Conservation (phyloP, 2,113 vertebrate genomes). For the Oxygymnocypris stewartii region DNA sequence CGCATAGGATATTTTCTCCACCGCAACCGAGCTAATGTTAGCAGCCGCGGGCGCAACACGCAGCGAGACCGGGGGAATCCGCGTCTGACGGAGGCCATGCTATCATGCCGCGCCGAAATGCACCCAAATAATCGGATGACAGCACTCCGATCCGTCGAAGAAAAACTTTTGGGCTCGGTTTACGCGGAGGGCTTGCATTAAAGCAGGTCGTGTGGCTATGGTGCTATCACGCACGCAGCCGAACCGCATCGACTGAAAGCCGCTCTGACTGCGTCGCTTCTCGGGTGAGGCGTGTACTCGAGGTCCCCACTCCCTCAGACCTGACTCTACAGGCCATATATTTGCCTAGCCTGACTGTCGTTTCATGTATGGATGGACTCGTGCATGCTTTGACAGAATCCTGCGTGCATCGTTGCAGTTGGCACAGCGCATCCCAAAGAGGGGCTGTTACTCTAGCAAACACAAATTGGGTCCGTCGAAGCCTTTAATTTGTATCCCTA, state of each 20-base stretch:
- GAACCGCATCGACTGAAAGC: slow-evolving; percentile 71
- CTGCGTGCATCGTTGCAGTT: slow-evolving; percentile 56
- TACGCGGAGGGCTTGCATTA: slow-evolving; percentile 68
- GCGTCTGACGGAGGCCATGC: slow-evolving; percentile 68
- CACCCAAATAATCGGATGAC: slow-evolving; percentile 70
- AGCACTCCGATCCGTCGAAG: slow-evolving; percentile 64
- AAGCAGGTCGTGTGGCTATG: slow-evolving; percentile 61
- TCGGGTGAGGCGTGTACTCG: slow-evolving; percentile 70
- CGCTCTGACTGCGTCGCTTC: slow-evolving; percentile 69
- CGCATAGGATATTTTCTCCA: slow-evolving; percentile 65
- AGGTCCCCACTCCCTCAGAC: slow-evolving; percentile 73
- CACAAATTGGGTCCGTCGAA: slow-evolving; percentile 63
- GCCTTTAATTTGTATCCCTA: slow-evolving; percentile 57
- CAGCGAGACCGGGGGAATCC: slow-evolving; percentile 63
- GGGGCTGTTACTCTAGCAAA: slow-evolving; percentile 58
- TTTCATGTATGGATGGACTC: slow-evolving; percentile 59
- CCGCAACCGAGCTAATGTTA: slow-evolving; percentile 68
- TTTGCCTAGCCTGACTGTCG: slow-evolving; percentile 59
- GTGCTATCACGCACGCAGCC: slow-evolving; percentile 65
- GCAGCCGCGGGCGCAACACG: slow-evolving; percentile 67
- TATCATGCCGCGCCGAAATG: slow-evolving; percentile 63
- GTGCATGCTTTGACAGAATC: slow-evolving; percentile 54
- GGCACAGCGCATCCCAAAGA: slow-evolving; percentile 61
- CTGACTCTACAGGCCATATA: slow-evolving; percentile 68
- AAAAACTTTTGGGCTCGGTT: slow-evolving; percentile 73